These are phyloP conservation scores for Cinara cedri DNA, from an alignment of 2,888 invertebrate genomes.

Conservation along the genomic window DNA sequence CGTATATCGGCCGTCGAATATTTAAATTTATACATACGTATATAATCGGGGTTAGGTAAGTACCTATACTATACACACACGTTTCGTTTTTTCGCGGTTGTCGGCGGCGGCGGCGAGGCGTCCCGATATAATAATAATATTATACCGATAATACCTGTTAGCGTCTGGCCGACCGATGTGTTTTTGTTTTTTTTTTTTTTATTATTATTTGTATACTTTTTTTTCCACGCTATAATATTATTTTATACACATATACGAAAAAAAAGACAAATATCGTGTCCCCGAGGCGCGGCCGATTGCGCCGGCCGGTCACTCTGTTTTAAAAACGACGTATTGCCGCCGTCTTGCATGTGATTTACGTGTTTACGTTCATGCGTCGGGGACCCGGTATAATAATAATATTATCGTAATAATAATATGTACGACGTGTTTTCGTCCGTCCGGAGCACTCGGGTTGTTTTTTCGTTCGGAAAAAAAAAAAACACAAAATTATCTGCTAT, in stretches of 20 bases:
- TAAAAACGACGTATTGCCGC: background rate
- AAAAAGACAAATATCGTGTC: background rate
- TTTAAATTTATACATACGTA: slow-evolving; percentile 35
- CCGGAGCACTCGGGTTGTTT: background rate
- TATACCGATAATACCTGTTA: background rate
- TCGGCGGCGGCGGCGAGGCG: too few relatives aligned
- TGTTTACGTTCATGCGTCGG: background rate
- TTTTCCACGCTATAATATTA: background rate
- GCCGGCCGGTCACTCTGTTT: background rate
- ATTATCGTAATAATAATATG: too few relatives aligned
- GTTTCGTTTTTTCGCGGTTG: slow-evolving; percentile 32
- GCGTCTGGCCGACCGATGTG: background rate
- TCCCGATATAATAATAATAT: background rate
- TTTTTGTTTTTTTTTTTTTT: background rate
- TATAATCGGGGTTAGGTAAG: slow-evolving; percentile 5
- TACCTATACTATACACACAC: background rate
- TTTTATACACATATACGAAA: background rate
- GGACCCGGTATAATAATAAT: background rate
- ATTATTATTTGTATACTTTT: background rate
- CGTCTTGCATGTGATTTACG: slow-evolving; percentile 35
- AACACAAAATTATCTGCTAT: background rate
- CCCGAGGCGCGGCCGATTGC: slow-evolving; percentile 21
- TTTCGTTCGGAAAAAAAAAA: background rate
- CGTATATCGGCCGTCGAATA: slow-evolving; percentile 8
- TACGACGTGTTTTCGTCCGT: background rate